Base-by-base conservation (phyloP, 2,113 vertebrate species). In the Halichoerus grypus region DNA sequence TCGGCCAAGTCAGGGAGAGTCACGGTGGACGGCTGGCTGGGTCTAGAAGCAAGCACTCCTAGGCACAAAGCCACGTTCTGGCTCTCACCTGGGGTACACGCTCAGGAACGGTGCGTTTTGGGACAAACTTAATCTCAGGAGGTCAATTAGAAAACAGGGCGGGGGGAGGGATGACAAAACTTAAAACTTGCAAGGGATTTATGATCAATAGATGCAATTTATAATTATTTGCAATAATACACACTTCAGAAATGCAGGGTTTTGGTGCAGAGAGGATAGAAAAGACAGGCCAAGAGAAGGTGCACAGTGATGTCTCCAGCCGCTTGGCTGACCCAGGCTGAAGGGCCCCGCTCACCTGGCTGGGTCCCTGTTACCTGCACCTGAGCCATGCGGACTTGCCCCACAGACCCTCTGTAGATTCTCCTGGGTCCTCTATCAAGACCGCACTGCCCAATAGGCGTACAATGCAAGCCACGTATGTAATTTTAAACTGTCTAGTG, bases 381-480 rank as follows among this genome's bases (percentile, higher is more conserved):
- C 21, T 6, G 28, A 18, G n/a, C 3, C 46, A 5, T 3, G 7
- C 53, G 1, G 5, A 21, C 28, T 1, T 18, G 9, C 19, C 28
- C 26, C 7, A 16, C 0, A 1, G 36, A 11, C 46, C 46, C 49
- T 42, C 80, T 12, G 19, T 1, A 24, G 72, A 26, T 7, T 46
- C n/a, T n/a, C 33, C 10, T 2, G 46, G 42, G n/a, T 5, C 36
- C 26, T 42, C 53, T 5, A 0, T 7, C 9, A 14, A 59, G 57
- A 24, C 24, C 57, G 61, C 31, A 8, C 9, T 2, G 39, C 18
- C 51, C 24, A 14, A 18, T 4, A 12, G 36, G 36, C 42, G 18
- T 0, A 21, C 19, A 3, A 28, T 0, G 4, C 33, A 5, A 9
- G 79, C 51, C 36, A 18, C 0, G 0, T 4, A 36, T 0, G 0